Evolutionary conservation across 2,888 invertebrate species (phyloP), one percentile per base, ranked within the genome.

Genomic region (Lepidocyrtinus sp.): DNA sequence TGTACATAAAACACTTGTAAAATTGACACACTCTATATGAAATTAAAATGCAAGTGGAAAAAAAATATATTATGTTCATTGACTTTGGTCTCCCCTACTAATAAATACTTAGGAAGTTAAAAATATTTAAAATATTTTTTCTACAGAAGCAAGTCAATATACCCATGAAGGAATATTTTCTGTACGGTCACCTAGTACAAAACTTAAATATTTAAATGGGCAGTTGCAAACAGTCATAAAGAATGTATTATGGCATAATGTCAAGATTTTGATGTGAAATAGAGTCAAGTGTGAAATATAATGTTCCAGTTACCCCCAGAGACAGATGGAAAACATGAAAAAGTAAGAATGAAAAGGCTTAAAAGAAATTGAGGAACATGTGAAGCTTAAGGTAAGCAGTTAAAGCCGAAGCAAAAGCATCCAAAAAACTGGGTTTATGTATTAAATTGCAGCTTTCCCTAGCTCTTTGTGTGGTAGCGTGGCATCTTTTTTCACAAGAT

Each of bases 401-500:
- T 5, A 36, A 36, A 36, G 36, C 5, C 36, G 12, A 36, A 36
- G 36, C 36, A 36, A 36, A 36, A 12, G 36, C 5, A 36, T 12
- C 5, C 36, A 36, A 36, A 36, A 12, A 12, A 36, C 5, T n/a
- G n/a, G n/a, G n/a, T n/a, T n/a, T n/a, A 36, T 36, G 5, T 36
- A 36, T 36, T 12, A 36, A 62, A 21, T 5, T 5, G 63, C 63
- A 25, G 63, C 26, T 22, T 15, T 25, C 17, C 3, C 63, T n/a
- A 15, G 63, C 63, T 64, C 63, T 12, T 26, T 27, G 19, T 68
- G 36, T 36, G 12, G 36, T 22, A 22, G 68, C 22, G 21, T 68
- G 68, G 68, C 68, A 68, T 45, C 45, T 68, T 50, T 68, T 68
- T 64, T 65, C 12, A 15, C 65, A 55, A 71, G 72, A 81, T 76